phyloP scores from a whole-genome alignment of 2,113 vertebrate species.

The Astur gentilis region DNA sequence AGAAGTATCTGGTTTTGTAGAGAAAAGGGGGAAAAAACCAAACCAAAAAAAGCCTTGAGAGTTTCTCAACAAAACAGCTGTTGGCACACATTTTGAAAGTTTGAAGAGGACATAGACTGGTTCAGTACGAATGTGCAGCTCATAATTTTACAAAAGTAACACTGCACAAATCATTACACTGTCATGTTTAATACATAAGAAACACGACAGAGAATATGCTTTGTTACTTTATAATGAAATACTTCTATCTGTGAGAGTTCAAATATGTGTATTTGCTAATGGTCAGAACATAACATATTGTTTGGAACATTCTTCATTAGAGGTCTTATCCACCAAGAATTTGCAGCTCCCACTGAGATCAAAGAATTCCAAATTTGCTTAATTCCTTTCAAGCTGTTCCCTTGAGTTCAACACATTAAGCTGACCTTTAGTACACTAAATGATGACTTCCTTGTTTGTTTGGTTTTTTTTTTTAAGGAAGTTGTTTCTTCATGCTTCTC shows the following conservation, averaged over 20 bases:
- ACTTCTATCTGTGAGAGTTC: not conserved
- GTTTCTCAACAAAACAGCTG: not conserved
- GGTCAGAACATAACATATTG: not conserved
- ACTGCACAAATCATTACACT: not conserved
- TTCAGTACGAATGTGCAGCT: constrained; percentile 11
- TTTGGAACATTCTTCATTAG: not conserved
- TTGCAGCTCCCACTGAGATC: not conserved
- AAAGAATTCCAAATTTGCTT: not conserved
- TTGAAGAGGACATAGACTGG: not conserved
- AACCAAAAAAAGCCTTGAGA: not conserved
- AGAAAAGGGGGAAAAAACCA: too few relatives aligned
- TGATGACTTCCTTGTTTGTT: not conserved
- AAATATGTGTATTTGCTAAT: constrained; percentile 11
- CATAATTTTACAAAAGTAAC: constrained; percentile 17
- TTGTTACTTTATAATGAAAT: constrained; percentile 2
- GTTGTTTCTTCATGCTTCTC: not conserved
- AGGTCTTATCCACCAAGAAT: not conserved
- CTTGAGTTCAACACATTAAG: not conserved
- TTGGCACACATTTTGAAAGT: not conserved
- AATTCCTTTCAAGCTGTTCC: not conserved
- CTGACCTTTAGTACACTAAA: not conserved
- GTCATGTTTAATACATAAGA: constrained; percentile 1
- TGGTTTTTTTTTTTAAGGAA: not conserved
- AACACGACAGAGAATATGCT: not conserved
- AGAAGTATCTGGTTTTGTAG: not conserved